These are phyloP conservation scores for Orussus abietinus DNA, from an alignment of 1,140 invertebrate species.

Conservation along the genomic window DNA sequence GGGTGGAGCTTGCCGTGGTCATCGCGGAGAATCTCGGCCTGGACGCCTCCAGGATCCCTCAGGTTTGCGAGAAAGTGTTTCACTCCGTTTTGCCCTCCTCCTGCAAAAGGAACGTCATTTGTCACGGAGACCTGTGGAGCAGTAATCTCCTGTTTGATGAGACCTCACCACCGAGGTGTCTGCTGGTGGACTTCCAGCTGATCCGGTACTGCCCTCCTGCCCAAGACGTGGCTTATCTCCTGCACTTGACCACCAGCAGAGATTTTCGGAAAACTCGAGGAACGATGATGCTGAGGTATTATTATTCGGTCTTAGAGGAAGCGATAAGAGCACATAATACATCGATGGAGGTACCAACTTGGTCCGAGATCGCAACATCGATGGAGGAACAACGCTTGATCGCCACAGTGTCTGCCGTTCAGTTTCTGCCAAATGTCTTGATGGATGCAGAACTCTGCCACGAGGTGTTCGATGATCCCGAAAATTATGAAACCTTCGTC, in stretches of 20 bases:
- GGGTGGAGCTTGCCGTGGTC: neutral
- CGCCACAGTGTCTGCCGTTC: conserved; percentile 30
- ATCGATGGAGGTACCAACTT: conserved; percentile 24
- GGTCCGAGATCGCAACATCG: conserved; percentile 33
- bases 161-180: conserved; percentile 42
- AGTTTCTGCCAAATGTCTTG: conserved; percentile 38
- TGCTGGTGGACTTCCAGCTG: conserved; percentile 60
- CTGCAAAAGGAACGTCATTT: conserved; percentile 53
- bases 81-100: conserved; percentile 48
- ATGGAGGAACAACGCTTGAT: conserved; percentile 39
- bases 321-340: conserved; percentile 16
- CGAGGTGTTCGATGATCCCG: conserved; percentile 24
- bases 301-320: conserved; percentile 34
- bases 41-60: conserved; percentile 31
- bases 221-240: conserved; percentile 43
- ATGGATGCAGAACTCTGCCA: conserved; percentile 30
- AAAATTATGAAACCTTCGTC: conserved; percentile 26
- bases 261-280: conserved; percentile 32
- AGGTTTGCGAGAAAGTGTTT: conserved; percentile 39
- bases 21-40: conserved; percentile 24
- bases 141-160: conserved; percentile 59
- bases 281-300: conserved; percentile 36
- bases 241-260: conserved; percentile 38
- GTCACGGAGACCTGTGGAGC: conserved; percentile 60
- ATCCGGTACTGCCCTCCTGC: conserved; percentile 47